Conservation (phyloP, 2,113 vertebrate species). For the Asarcornis scutulata region DNA sequence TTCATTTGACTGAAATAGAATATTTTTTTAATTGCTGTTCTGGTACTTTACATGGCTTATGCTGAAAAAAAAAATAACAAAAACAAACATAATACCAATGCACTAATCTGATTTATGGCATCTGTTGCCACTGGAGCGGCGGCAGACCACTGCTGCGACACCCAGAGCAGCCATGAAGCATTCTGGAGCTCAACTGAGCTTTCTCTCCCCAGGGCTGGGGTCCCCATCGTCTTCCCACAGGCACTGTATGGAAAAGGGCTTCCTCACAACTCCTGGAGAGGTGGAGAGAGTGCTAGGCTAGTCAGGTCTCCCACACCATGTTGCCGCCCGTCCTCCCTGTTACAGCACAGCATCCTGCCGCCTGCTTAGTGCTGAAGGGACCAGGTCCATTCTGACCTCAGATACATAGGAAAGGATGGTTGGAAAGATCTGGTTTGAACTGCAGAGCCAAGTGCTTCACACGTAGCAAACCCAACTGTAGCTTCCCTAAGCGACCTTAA, state of each 20-base stretch:
- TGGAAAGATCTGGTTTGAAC: neutral
- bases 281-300: neutral
- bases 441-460: neutral
- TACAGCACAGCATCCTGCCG: neutral
- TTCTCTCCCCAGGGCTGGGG: fast-evolving
- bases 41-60: neutral
- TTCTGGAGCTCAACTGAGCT: neutral
- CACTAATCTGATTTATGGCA: fast-evolving
- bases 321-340: neutral
- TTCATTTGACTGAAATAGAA: neutral
- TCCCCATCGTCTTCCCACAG: neutral
- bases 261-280: neutral
- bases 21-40: neutral
- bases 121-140: fast-evolving
- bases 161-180: neutral
- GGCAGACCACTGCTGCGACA: fast-evolving
- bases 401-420: neutral
- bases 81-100: neutral
- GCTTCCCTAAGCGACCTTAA: neutral
- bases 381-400: fast-evolving
- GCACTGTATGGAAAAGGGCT: neutral
- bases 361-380: neutral
- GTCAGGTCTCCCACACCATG: neutral
- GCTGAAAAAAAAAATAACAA: neutral
- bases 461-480: neutral